Base-by-base conservation (phyloP, 2,888 invertebrate species). In the Tortrix viridana region DNA sequence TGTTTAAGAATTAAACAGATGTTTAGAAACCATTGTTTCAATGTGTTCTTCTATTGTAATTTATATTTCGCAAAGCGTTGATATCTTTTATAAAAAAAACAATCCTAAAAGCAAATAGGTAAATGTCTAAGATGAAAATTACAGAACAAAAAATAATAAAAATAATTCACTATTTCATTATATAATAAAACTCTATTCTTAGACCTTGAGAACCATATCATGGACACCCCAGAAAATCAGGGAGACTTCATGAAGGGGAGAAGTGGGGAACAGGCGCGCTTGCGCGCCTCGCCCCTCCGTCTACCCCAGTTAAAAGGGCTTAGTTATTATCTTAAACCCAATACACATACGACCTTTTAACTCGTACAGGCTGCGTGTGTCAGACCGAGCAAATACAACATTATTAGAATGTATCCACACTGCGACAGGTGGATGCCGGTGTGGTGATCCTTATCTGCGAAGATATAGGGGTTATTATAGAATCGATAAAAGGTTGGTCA, bases 391-490 rank as follows among this genome's bases (percentile, higher is more conserved):
- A 50, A 62, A 57, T 62, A 62, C 62, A 62, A 62, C 56, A 18
- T 52, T 62, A 62, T 62, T 62, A 62, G 44, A 62, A 62, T 47
- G 55, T 62, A 62, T 62, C 62, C 62, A 46, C 62, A 41, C 32
- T 41, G 52, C 52, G 63, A 63, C 63, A 63, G 63, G 63, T 63
- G 57, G 63, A 57, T 52, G 62, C 2, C 12, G 6, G 5, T 4
- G 38, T 12, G 22, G 23, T n/a, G 32, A 12, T 19, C 53, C 47
- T 58, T 63, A 63, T 22, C 2, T 1, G 2, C 1, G 6, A n/a
- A 2, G 20, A 4, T 16, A 14, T 58, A 52, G 41, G 43, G 52
- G 43, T 32, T n/a, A 22, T 46, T 50, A 1, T 58, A 19, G 23
- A 19, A 18, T 41, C 47, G n/a, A 0, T 14, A 14, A n/a, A 41